Base-by-base conservation (phyloP, 2,113 vertebrate species). In the Desmodus rotundus region DNA sequence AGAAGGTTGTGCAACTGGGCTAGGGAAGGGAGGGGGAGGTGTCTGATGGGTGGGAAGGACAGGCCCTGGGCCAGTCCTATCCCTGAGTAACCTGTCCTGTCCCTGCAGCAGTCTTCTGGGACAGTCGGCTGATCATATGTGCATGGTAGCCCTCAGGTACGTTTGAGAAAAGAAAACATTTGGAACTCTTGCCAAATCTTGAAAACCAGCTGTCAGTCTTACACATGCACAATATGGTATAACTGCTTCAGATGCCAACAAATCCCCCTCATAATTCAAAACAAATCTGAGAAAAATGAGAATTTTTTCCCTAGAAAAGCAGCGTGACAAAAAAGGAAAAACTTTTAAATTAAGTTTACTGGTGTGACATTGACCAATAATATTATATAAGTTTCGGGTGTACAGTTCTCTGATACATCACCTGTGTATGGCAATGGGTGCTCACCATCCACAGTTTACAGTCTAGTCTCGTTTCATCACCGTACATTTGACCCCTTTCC, bases 241-340 rank as follows among this genome's bases (percentile, higher is more conserved):
- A 84, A 82, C 89, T 80, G 38, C 45, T 73, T 72, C 63, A 54
- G 22, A 47, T 76, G 10, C 54, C 54, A 68, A 50, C 13, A 72
- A n/a, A 50, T 83, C 65, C 80, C 12, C 89, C 90, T 90, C 83
- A 85, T 31, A 74, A 45, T 36, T 67, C 19, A 87, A 68, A 88
- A 24, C 20, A 92, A 94, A 91, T 63, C 63, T 31, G 28, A 83
- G 43, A 83, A n/a, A 93, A 96, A 52, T 54, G 4, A 58, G 1
- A 33, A 5, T 19, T 1, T 50, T 56, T 91, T 47, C 15, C 65
- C 31, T 90, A n/a, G 50, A 88, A 88, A 96, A 91, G 4, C 56
- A 73, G 50, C 15, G 28, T 72, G 19, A 87, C 81, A 61, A 68
- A 68, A 89, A 63, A 14, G 38, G 33, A n/a, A 65, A 50, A 20